These are phyloP conservation scores for Macaria notata DNA, from an alignment of 2,888 invertebrate genomes.

Conservation along the genomic window DNA sequence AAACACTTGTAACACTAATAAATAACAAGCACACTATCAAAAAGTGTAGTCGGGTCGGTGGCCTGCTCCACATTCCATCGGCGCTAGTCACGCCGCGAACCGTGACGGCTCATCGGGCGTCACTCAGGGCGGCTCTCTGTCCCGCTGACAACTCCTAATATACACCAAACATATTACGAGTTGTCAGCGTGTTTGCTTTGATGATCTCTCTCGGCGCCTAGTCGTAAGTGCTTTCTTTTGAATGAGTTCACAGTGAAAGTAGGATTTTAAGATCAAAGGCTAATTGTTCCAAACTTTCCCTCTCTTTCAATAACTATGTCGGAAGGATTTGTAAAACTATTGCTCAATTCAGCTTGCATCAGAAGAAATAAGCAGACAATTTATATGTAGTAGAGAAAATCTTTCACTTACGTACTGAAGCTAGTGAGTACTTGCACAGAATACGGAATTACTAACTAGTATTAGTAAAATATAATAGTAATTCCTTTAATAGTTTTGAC, in stretches of 20 bases:
- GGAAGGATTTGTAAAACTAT: too few species aligned
- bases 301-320: too few species aligned
- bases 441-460: too few species aligned
- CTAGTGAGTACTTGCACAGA: too few species aligned
- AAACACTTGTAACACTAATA: too few species aligned
- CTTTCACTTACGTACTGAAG: too few species aligned
- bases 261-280: background rate
- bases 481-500: background rate
- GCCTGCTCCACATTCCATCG: constrained; percentile 33
- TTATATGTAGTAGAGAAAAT: too few species aligned
- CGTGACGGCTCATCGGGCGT: constrained; percentile 23
- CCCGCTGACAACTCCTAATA: constrained; percentile 26
- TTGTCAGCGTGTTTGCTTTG: constrained; percentile 3
- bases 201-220: constrained; percentile 14
- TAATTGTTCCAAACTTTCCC: too few species aligned
- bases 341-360: too few species aligned
- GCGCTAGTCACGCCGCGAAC: constrained; percentile 19
- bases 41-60: constrained; percentile 24
- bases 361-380: too few species aligned
- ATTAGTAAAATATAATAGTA: too few species aligned
- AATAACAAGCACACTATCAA: too few species aligned
- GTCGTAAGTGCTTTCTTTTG: constrained; percentile 6
- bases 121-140: constrained; percentile 27
- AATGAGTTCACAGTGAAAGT: constrained; percentile 1
- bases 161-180: background rate